Evolutionary conservation across 2,888 invertebrate genomes (phyloP).

Genomic region (Carpatolechia fugitivella): DNA sequence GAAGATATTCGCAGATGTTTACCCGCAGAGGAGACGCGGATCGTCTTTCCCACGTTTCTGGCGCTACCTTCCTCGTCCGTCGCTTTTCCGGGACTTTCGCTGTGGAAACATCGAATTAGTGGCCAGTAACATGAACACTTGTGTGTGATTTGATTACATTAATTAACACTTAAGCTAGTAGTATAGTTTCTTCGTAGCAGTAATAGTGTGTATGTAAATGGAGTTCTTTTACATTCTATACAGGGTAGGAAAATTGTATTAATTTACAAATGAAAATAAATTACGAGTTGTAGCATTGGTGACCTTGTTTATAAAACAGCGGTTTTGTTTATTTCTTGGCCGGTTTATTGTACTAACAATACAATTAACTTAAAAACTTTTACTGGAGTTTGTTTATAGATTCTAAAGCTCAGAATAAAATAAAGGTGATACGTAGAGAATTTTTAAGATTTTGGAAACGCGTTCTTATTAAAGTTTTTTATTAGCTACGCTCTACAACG

Average conservation of each 20-base stretch:
- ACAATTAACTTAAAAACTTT: neutral
- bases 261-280: neutral
- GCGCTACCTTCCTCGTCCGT: conserved; percentile 44
- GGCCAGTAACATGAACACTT: conserved; percentile 42
- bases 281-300: neutral
- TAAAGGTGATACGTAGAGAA: too few species aligned
- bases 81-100: conserved; percentile 53
- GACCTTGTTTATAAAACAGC: neutral
- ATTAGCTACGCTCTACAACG: too few species aligned
- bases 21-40: conserved; percentile 55
- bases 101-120: conserved; percentile 38
- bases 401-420: too few species aligned
- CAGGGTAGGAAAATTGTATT: neutral
- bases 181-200: neutral
- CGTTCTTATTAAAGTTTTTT: neutral
- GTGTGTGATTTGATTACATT: conserved; percentile 37
- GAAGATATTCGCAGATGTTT: conserved; percentile 62
- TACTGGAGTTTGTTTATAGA: neutral
- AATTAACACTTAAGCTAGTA: conserved; percentile 33
- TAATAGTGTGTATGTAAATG: conserved; percentile 6
- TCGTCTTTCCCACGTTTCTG: conserved; percentile 49
- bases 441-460: too few species aligned
- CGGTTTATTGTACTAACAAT: too few species aligned
- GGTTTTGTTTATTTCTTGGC: too few species aligned
- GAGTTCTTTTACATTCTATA: neutral